Conservation (phyloP, 2,113 vertebrate genomes). For the Passer domesticus region DNA sequence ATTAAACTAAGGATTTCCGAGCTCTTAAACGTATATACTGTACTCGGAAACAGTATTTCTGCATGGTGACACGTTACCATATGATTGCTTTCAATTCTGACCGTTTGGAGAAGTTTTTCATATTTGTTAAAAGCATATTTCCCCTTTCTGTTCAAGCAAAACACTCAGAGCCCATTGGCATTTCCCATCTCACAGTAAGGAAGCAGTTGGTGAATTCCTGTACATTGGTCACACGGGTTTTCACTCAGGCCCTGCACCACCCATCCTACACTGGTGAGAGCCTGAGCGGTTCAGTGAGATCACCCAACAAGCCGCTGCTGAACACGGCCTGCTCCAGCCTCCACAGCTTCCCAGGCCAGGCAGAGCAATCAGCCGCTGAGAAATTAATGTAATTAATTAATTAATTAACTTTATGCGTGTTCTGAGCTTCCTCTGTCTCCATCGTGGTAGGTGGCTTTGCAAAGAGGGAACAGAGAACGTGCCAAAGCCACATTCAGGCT, state of each 20-base stretch:
- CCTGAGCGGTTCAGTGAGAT: background rate
- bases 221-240: rapidly evolving
- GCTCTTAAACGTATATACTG: background rate
- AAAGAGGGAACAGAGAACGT: background rate
- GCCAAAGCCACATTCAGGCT: background rate
- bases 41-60: background rate
- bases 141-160: background rate
- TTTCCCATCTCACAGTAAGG: background rate
- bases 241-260: rapidly evolving
- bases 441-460: rapidly evolving
- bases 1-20: background rate
- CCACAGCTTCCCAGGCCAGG: background rate
- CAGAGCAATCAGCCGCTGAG: background rate
- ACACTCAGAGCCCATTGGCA: background rate
- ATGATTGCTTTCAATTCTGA: background rate
- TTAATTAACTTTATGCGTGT: rapidly evolving
- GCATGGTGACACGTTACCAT: rapidly evolving
- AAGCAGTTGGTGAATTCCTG: background rate
- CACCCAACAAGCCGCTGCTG: background rate
- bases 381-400: background rate
- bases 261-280: background rate
- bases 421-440: background rate
- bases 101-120: background rate
- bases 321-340: background rate
- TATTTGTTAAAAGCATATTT: background rate